Percentiles rank a stretch among this genome's conserved stretches.
Conservation (phyloP, 2,797 vertebrate species). For the Rhodeus uyekii region DNA sequence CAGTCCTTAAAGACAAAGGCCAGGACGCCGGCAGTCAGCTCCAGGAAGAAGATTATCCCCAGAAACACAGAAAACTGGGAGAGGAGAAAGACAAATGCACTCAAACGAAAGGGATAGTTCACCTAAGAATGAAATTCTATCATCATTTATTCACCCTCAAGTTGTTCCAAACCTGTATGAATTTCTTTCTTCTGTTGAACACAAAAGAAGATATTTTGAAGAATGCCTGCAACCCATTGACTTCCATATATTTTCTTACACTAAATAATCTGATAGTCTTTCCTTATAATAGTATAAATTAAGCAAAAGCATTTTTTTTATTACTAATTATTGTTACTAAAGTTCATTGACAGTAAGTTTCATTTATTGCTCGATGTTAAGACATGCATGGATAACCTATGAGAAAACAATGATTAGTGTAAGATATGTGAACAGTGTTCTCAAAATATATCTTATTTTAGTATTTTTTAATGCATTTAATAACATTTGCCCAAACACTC, state of each 20-base stretch:
- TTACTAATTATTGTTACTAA: background rate
- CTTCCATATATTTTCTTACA: too few relatives aligned
- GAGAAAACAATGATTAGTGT: background rate
- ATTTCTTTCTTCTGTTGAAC: background rate
- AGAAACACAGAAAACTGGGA: slow-evolving; percentile 96
- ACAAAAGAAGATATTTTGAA: background rate
- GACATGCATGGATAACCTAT: too few relatives aligned
- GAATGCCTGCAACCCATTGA: background rate
- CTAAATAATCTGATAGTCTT: too few relatives aligned
- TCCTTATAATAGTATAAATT: background rate
- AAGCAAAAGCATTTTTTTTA: background rate
- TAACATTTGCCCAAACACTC: background rate
- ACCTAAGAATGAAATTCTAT: background rate
- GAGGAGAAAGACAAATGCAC: slow-evolving; percentile 1
- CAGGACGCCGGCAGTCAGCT: slow-evolving; percentile 94
- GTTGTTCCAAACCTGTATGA: background rate
- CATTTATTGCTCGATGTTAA: background rate
- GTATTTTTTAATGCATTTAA: background rate
- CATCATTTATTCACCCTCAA: background rate
- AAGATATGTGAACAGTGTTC: background rate
- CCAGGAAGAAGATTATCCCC: slow-evolving; percentile 99
- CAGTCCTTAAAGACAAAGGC: slow-evolving; percentile 99
- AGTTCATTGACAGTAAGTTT: background rate
- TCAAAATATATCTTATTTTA: background rate
- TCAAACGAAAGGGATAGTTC: background rate